Conservation (phyloP, 1,140 invertebrate genomes). For the Drosophila persimilis region DNA sequence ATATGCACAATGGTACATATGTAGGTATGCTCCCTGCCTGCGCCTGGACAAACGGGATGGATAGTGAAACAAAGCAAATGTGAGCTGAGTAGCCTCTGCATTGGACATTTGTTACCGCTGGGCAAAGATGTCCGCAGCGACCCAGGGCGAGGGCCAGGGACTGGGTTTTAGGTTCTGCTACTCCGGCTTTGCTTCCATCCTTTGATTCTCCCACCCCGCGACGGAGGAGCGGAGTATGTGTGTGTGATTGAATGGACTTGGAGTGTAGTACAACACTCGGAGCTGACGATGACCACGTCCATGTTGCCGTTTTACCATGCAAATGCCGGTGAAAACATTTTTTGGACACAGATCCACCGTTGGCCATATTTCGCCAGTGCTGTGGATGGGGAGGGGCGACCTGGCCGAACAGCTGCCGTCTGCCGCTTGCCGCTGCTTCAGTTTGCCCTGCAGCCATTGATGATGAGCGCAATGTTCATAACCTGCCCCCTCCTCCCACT, state of each 20-base stretch:
- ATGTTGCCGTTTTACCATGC: constrained; percentile 66
- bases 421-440: constrained; percentile 34
- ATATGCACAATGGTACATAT: not conserved
- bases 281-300: constrained; percentile 52
- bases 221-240: constrained; percentile 4
- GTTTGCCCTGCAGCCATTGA: constrained; percentile 54
- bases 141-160: constrained; percentile 7
- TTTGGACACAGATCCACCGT: constrained; percentile 69
- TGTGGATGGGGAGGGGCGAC: not conserved
- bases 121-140: constrained; percentile 60
- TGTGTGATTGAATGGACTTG: constrained; percentile 72
- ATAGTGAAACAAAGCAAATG: constrained; percentile 68
- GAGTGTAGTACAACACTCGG: constrained; percentile 66
- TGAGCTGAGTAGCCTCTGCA: constrained; percentile 45
- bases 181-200: constrained; percentile 29
- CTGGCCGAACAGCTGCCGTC: constrained; percentile 37
- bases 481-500: constrained; percentile 42
- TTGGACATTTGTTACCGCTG: constrained; percentile 77
- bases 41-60: constrained; percentile 10
- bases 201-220: constrained; percentile 8
- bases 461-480: constrained; percentile 72
- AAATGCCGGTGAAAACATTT: constrained; percentile 71
- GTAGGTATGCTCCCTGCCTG: not conserved
- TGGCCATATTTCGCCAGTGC: not conserved
- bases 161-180: constrained; percentile 20